Base-by-base conservation (phyloP, 1,140 invertebrate species). In the Tetragonula clypearis region DNA sequence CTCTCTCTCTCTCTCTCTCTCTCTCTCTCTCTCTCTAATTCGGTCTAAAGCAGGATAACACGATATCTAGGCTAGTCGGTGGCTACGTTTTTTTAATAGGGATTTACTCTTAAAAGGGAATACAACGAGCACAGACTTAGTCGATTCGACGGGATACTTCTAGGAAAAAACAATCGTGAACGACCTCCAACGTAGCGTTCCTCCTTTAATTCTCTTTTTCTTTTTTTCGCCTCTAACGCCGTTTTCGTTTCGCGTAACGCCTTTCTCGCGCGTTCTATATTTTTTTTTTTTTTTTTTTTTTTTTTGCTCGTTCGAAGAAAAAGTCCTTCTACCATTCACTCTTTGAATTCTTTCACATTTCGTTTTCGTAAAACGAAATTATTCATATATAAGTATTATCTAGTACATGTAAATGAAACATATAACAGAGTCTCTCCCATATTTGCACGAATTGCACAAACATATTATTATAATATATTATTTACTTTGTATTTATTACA, bases 41-140 rank as follows among this genome's bases (percentile, higher is more conserved):
- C n/a, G 12, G 19, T 58, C 53, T 75, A 58, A 73, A 62, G 49
- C 72, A 26, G 41, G 60, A 56, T 68, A 77, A 71, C 73, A 49
- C 66, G 75, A 80, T 74, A 71, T 78, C 68, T 85, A 75, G 77
- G 71, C 73, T 76, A 62, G 14, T 74, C 78, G 60, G 11, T 80
- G 55, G 76, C 76, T 41, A n/a, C 68, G 41, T 11, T 65, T 71
- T 71, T 85, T 86, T 58, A 62, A 75, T 35, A 79, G 17, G 75
- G 74, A 66, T 66, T 88, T 41, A 26, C 72, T 88, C 41, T 88
- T 86, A 86, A 88, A 88, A 80, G 80, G 80, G 58, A 75, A 75
- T 26, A 30, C 30, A 62, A 80, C 65, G 66, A 56, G 30, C 62
- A 58, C 55, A 30, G 5, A 26, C 35, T 49, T 19, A 49, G 53